Conservation (phyloP, 2,113 vertebrate genomes). For the Stigmatopora nigra region DNA sequence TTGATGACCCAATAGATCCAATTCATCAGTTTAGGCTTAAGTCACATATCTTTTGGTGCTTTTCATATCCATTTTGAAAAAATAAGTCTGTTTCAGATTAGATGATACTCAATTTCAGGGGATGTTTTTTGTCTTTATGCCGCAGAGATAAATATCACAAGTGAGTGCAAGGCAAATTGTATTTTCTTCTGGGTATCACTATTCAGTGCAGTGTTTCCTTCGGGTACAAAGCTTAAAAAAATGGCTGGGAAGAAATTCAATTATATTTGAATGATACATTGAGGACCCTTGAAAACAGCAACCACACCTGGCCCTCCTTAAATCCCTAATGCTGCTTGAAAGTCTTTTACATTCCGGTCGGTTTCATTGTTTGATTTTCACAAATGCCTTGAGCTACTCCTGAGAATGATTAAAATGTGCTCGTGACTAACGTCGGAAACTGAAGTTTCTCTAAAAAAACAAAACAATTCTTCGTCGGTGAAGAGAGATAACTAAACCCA, state of each 20-base stretch:
- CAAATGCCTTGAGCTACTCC: conserved; percentile 5
- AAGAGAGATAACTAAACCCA: conserved; percentile 4
- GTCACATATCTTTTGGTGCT: too few relatives aligned
- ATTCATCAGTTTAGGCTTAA: too few relatives aligned
- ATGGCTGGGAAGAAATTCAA: conserved; percentile 27
- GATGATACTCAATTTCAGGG: neutral
- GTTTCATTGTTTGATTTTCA: conserved; percentile 11
- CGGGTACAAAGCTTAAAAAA: conserved; percentile 16
- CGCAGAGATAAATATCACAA: neutral
- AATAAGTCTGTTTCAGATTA: neutral
- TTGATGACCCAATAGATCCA: too few relatives aligned
- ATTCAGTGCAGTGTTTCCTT: conserved; percentile 15
- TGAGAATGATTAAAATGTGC: conserved; percentile 24
- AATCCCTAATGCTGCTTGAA: conserved; percentile 19
- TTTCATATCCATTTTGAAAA: too few relatives aligned
- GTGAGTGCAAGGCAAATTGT: neutral
- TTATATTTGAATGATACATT: conserved; percentile 24
- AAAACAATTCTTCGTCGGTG: conserved; percentile 11
- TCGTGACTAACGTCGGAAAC: conserved; percentile 16
- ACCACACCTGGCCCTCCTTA: neutral
- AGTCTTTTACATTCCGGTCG: conserved; percentile 3
- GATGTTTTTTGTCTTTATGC: neutral
- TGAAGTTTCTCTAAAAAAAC: neutral
- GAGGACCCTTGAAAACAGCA: neutral
- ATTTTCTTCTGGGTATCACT: conserved; percentile 11